These are phyloP conservation scores for Rhea pennata DNA, from an alignment of 2,113 vertebrate species.

Conservation along the genomic window DNA sequence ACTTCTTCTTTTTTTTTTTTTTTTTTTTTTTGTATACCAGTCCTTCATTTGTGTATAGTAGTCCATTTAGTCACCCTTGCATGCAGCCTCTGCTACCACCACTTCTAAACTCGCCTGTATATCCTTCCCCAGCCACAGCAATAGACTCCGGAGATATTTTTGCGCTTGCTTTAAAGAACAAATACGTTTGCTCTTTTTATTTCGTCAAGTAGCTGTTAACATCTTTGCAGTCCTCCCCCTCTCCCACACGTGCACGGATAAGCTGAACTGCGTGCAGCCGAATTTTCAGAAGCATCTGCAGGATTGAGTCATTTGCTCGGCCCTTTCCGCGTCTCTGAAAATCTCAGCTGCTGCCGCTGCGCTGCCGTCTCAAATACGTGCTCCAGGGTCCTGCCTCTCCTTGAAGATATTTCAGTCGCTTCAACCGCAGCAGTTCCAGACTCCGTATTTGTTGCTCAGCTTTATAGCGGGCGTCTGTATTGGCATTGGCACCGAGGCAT, in stretches of 20 bases:
- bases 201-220: constrained; percentile 65
- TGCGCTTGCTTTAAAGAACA: constrained; percentile 28
- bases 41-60: not conserved
- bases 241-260: constrained; percentile 71
- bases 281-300: constrained; percentile 68
- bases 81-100: not conserved
- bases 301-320: constrained; percentile 69
- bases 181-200: constrained; percentile 43
- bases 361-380: constrained; percentile 5
- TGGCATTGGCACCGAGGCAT: not conserved
- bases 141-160: not conserved
- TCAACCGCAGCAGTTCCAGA: not conserved
- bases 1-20: not conserved
- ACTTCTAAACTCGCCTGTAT: not conserved
- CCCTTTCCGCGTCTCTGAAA: constrained; percentile 41
- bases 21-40: too few species aligned
- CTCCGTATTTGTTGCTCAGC: not conserved
- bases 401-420: not conserved
- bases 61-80: not conserved
- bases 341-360: not conserved
- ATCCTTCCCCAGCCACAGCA: not conserved
- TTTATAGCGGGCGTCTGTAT: not conserved
- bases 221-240: constrained; percentile 56
- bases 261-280: constrained; percentile 41
- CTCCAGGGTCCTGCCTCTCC: not conserved